Base-by-base conservation (phyloP, 2,797 vertebrate genomes). In the Streptopelia turtur region DNA sequence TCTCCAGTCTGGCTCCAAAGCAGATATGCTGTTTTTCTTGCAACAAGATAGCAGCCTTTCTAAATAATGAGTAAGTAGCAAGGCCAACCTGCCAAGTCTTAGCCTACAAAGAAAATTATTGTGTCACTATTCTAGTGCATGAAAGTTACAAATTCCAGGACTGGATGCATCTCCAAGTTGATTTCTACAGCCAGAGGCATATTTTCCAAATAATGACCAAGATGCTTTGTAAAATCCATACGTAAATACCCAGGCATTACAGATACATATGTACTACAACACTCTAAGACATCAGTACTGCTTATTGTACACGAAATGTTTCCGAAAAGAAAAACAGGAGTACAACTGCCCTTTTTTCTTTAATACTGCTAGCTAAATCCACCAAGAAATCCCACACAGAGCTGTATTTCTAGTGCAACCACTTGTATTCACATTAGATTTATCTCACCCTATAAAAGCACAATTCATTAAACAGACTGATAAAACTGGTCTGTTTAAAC, bases 391-490 rank as follows among this genome's bases (percentile, higher is more conserved):
- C 95, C 87, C 93, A 97, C 96, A 96, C 97, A 97, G 94, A 97
- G 92, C 96, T 96, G 81, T 95, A 97, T 97, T 98, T 97, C 97
- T 96, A 87, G 88, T 93, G 79, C 92, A 98, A 96, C 69, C 83
- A 94, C 95, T 98, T 93, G 97, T 97, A 96, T 97, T 97, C 97
- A 89, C 95, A 91, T 97, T 96, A 98, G 97, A 98, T 98, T 98
- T 98, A 98, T 98, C 96, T 97, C 97, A 97, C 68, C 97, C 97
- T 97, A 98, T 98, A 98, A 98, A 98, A 97, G 96, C 97, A 98
- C 98, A 98, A 98, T 98, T 98, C 98, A 98, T 98, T 98, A 98
- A 98, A 98, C 95, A 98, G 98, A 98, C 95, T 97, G 97, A 98
- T 97, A 98, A 98, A 98, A 98, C 97, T 97, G 97, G 98, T 98